These are phyloP conservation scores for Bostrychus sinensis DNA, from an alignment of 2,113 vertebrate genomes.

Conservation along the genomic window DNA sequence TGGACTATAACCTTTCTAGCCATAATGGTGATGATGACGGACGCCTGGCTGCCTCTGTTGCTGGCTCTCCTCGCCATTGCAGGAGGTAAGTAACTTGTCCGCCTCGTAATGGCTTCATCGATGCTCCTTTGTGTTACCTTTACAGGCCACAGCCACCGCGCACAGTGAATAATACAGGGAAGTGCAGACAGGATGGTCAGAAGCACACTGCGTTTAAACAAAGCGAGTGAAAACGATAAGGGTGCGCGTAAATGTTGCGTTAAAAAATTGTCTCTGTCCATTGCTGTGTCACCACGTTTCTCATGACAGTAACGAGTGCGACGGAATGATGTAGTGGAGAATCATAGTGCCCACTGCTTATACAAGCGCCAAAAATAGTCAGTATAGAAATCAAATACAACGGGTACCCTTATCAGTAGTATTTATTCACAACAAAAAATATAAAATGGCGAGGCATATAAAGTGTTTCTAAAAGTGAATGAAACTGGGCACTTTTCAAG, in stretches of 20 bases:
- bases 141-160: conserved; percentile 8
- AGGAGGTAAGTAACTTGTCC: conserved; percentile 76
- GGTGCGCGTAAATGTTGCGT: conserved; percentile 24
- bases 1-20: conserved; percentile 36
- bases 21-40: conserved; percentile 69
- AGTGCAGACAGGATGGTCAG: background rate
- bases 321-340: conserved; percentile 41
- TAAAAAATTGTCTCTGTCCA: conserved; percentile 42
- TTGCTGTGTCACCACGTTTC: conserved; percentile 65
- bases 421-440: background rate
- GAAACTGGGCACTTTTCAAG: background rate
- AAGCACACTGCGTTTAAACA: background rate
- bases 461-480: background rate
- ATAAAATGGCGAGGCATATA: background rate
- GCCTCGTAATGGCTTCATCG: conserved; percentile 42
- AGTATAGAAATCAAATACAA: conserved; percentile 11
- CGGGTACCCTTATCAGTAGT: background rate
- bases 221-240: conserved; percentile 10
- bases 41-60: conserved; percentile 66
- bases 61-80: conserved; percentile 77
- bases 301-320: conserved; percentile 29
- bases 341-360: conserved; percentile 11
- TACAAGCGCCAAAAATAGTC: conserved; percentile 16
- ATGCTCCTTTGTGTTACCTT: conserved; percentile 41
- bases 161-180: conserved; percentile 1